Percentiles rank a stretch among this genome's conserved stretches.
Evolutionary conservation across 2,797 vertebrate species (phyloP).

Genomic region (Acrossocheilus wenchowensis): DNA sequence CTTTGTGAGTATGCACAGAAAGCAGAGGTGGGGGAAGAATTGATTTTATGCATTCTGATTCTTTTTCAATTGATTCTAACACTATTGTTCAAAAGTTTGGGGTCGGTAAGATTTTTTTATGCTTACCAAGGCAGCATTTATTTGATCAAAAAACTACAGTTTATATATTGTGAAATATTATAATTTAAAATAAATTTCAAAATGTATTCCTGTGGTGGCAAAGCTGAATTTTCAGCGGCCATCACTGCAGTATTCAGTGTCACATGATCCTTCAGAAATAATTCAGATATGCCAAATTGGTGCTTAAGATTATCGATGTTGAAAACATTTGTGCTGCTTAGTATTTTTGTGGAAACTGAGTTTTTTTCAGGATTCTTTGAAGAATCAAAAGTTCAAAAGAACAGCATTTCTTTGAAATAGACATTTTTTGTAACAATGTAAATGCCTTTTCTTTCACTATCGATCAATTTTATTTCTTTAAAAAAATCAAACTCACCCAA

Average conservation of each 20-base stretch:
- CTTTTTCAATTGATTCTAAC: background rate
- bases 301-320: background rate
- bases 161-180: background rate
- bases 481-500: background rate
- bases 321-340: background rate
- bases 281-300: background rate
- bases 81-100: background rate
- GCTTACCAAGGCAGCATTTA: background rate
- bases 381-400: background rate
- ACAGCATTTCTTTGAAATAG: background rate
- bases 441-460: background rate
- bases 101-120: background rate
- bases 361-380: background rate
- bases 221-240: background rate
- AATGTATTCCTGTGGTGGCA: background rate
- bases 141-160: background rate
- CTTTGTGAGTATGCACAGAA: conserved; percentile 85
- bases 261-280: background rate
- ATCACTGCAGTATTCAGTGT: background rate
- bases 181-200: background rate
- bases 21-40: background rate
- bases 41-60: background rate
- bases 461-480: background rate
- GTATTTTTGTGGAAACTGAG: background rate
- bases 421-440: background rate